phyloP scores from a whole-genome alignment of 2,797 vertebrate species.

The Hypotaenidia philippensis region DNA sequence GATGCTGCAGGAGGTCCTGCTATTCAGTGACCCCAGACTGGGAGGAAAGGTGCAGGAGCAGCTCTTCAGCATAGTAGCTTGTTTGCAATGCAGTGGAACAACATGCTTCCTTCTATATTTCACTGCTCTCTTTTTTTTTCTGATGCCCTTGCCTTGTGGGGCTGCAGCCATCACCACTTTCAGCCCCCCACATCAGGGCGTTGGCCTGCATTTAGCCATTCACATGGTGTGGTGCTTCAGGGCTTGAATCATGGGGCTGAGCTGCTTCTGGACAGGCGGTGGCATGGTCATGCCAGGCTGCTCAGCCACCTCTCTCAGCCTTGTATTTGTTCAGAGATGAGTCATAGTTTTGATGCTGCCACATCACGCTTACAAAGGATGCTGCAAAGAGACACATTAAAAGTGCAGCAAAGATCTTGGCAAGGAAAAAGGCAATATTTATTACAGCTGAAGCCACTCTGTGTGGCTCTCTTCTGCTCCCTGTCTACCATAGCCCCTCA shows the following conservation, averaged over 20 bases:
- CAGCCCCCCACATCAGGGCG: background rate
- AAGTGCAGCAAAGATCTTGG: background rate
- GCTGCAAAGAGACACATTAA: background rate
- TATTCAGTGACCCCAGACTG: background rate
- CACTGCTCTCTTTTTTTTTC: background rate
- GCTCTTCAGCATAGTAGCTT: background rate
- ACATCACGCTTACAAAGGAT: background rate
- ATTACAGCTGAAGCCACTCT: background rate
- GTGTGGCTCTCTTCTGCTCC: background rate
- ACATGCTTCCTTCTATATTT: background rate
- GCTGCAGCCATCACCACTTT: background rate
- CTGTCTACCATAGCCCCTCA: background rate
- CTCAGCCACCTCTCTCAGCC: background rate
- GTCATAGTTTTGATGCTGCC: background rate
- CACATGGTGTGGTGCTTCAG: rapidly evolving
- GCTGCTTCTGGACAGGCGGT: background rate
- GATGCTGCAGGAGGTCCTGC: background rate
- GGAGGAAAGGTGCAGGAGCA: background rate
- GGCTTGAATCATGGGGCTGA: too few species aligned
- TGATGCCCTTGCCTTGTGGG: background rate
- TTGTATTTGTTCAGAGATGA: background rate
- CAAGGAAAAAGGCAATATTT: background rate
- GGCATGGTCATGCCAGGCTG: background rate
- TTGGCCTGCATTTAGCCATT: background rate
- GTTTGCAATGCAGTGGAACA: background rate